Evolutionary conservation across 2,113 vertebrate genomes (phyloP).

Genomic region (Papio anubis): DNA sequence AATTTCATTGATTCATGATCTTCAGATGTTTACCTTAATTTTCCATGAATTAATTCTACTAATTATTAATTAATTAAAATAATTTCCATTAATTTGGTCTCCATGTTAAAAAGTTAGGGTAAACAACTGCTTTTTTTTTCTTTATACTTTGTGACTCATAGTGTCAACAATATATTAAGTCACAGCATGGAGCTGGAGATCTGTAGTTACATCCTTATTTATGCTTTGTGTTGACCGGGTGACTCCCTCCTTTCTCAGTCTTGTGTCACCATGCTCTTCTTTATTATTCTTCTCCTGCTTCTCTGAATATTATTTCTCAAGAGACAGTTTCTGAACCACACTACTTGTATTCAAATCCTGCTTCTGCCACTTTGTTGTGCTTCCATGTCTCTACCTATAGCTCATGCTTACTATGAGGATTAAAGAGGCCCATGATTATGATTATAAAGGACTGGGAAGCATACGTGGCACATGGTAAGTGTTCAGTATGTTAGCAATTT

Average conservation of each 20-base stretch:
- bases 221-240: not conserved
- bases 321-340: not conserved
- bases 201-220: not conserved
- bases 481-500: not conserved
- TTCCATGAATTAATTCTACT: not conserved
- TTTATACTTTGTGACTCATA: not conserved
- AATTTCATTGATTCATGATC: not conserved
- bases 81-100: not conserved
- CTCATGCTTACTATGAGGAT: not conserved
- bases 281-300: not conserved
- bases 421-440: not conserved
- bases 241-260: not conserved
- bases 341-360: not conserved
- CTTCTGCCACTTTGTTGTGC: not conserved
- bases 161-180: not conserved
- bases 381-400: not conserved
- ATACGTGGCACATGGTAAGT: not conserved
- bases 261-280: not conserved
- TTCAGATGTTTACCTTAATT: not conserved
- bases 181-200: not conserved
- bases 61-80: too few relatives aligned
- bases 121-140: not conserved
- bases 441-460: not conserved
- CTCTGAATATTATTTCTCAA: not conserved
- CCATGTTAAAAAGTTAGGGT: not conserved